Base-by-base conservation (phyloP, 2,797 vertebrate genomes). In the Sphenopsis melanotis region DNA sequence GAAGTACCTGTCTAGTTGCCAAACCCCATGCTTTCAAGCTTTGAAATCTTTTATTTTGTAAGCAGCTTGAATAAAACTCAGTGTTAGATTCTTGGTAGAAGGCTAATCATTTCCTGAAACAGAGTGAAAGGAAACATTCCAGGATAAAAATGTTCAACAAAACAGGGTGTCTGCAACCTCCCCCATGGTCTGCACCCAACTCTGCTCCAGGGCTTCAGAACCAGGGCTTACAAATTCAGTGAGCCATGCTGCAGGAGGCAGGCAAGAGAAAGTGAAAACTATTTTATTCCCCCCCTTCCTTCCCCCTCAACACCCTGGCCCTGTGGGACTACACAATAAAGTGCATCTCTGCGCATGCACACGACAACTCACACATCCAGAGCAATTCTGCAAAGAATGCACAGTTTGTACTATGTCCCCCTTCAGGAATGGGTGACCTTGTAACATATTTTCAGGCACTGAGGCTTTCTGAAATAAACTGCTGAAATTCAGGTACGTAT, bases 371-470 rank as follows among this genome's bases (percentile, higher is more conserved):
- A 80, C 49, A 52, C 42, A 24, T 3, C 30, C 18, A 50, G 42
- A 44, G 30, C 72, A 64, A 70, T 87, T 83, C 88, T 47, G 60
- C 10, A 55, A 83, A 83, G 84, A 91, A 91, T 21, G 66, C 14
- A 50, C 49, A 9, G 59, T 70, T 91, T 74, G 91, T 66, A 83
- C 72, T 50, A n/a, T 27, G 41, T 37, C 21, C 37, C n/a, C 47
- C 59, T 94, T 82, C 49, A 93, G 80, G 47, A 64, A 64, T 15
- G 6, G 59, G 42, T 93, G 80, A 93, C 89, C 94, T 94, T 91
- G 77, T 50, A 77, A 83, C 4, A 69, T 16, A 24, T 46, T 93
- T 81, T 79, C 49, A 61, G 55, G 60, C 44, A 74, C 4, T 6
- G 0, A 65, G 36, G 52, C 72, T 79, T 53, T 63, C 77, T 37